Percentiles rank a stretch among this genome's conserved stretches.
Conservation (phyloP, 2,113 vertebrate species). For the Callorhinus ursinus region DNA sequence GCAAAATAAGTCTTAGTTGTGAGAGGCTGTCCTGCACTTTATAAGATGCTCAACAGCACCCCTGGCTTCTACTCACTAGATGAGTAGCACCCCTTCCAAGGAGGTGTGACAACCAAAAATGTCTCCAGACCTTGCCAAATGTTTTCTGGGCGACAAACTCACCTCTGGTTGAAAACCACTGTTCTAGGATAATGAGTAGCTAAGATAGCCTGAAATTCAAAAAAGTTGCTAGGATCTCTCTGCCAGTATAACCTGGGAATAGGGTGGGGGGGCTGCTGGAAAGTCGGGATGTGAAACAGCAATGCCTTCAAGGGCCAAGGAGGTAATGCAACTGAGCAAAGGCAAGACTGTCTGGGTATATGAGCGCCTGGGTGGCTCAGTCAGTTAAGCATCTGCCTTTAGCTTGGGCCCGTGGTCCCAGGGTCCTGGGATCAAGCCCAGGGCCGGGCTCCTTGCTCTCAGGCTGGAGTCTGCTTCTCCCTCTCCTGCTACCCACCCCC, state of each 20-base stretch:
- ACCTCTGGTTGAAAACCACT: not conserved
- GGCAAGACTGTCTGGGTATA: not conserved
- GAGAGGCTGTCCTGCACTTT: not conserved
- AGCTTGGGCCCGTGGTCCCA: no score
- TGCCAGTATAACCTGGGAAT: not conserved
- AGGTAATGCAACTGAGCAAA: not conserved
- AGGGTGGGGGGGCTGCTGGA: not conserved
- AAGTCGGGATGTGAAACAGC: not conserved
- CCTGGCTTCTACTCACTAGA: not conserved
- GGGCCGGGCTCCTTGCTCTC: not conserved
- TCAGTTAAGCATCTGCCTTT: no score
- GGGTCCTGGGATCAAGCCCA: not conserved
- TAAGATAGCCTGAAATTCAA: conserved; percentile 2
- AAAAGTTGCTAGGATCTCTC: not conserved
- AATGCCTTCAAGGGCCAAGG: not conserved
- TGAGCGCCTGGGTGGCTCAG: not conserved
- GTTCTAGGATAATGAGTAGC: not conserved
- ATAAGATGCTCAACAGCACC: not conserved
- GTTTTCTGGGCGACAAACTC: not conserved
- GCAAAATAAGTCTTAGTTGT: not conserved
- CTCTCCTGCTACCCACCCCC: no score
- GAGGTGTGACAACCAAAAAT: not conserved
- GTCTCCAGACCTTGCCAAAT: not conserved
- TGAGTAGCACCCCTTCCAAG: not conserved
- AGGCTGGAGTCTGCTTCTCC: not conserved